These are phyloP conservation scores for Fringilla coelebs DNA, from an alignment of 2,797 vertebrate genomes.

Conservation along the genomic window DNA sequence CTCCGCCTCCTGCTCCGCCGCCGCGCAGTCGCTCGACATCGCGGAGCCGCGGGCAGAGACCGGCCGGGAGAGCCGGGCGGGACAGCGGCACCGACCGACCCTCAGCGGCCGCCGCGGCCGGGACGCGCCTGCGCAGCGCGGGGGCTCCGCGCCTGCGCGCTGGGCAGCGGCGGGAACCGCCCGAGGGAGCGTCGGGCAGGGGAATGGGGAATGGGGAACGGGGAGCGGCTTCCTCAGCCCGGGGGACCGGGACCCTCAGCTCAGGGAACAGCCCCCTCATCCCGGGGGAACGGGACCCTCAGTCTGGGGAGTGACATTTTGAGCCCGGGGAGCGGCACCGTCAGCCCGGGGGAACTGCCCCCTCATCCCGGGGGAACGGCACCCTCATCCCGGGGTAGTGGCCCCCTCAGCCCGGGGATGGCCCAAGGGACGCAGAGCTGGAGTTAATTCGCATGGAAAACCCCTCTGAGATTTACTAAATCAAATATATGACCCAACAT, in stretches of 20 bases:
- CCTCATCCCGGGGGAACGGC: accelerated
- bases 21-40: neutral
- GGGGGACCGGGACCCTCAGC: too few relatives aligned
- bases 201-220: neutral
- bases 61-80: neutral
- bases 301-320: too few relatives aligned
- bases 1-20: neutral
- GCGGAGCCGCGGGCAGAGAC: neutral
- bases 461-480: accelerated
- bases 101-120: neutral
- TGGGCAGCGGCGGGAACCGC: neutral
- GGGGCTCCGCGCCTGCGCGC: neutral
- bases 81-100: neutral
- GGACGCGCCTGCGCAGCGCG: neutral
- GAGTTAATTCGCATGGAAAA: neutral
- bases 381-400: accelerated
- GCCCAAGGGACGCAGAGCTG: neutral
- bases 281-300: too few relatives aligned
- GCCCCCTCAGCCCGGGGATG: neutral
- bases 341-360: too few relatives aligned
- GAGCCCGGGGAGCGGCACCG: too few relatives aligned
- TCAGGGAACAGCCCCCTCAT: accelerated
- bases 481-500: accelerated
- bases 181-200: neutral
- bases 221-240: too few relatives aligned